Percentiles rank a stretch among this genome's conserved stretches.
Conservation (phyloP, 2,797 vertebrate genomes). For the Cottoperca gobio region DNA sequence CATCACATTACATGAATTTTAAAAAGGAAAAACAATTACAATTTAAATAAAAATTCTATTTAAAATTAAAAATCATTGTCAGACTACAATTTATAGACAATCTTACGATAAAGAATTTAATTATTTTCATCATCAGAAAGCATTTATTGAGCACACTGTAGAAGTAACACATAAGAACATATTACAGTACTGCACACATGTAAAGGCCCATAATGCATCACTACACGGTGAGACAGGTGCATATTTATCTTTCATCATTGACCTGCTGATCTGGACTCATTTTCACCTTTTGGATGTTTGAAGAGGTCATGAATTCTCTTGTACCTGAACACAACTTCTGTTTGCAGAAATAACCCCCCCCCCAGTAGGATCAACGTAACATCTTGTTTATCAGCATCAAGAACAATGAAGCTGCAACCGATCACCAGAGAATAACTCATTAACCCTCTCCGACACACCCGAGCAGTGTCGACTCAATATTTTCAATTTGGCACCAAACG, state of each 20-base stretch:
- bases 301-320: not conserved
- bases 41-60: too few species aligned
- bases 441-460: too few species aligned
- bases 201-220: not conserved
- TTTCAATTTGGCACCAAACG: conserved; percentile 4
- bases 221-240: not conserved
- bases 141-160: not conserved
- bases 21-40: not conserved
- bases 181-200: not conserved
- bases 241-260: not conserved
- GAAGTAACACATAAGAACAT: not conserved
- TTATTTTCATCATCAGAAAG: not conserved
- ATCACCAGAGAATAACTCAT: conserved; percentile 4
- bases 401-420: not conserved
- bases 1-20: not conserved
- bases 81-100: not conserved
- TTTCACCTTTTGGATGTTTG: too few species aligned
- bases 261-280: not conserved
- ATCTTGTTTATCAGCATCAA: not conserved
- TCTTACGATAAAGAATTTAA: not conserved
- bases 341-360: not conserved
- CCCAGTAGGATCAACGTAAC: not conserved
- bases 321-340: not conserved
- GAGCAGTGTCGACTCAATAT: not conserved
- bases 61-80: not conserved